Percentiles rank a stretch among this genome's conserved stretches.
Conservation (phyloP, 2,113 vertebrate species). For the Bubo bubo region DNA sequence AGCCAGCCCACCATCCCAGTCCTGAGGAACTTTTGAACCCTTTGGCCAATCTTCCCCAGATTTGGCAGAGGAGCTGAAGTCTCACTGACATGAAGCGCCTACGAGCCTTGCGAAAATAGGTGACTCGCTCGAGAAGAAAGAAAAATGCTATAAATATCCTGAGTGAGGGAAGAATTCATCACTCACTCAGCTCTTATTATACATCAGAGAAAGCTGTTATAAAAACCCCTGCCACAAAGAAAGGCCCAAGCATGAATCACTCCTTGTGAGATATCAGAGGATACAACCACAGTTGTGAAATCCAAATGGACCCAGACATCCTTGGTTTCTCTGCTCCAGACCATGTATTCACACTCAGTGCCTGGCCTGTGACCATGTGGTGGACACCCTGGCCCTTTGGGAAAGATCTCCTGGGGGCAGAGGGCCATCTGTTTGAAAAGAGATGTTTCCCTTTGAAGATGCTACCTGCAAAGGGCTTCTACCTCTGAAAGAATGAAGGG, state of each 20-base stretch:
- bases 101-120: constrained; percentile 12
- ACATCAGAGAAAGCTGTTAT: constrained; percentile 3
- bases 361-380: background rate
- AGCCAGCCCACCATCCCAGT: background rate
- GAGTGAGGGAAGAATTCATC: constrained; percentile 47
- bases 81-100: background rate
- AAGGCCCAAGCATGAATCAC: constrained; percentile 1
- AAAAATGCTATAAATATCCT: constrained; percentile 32
- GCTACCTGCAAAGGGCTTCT: background rate
- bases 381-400: background rate
- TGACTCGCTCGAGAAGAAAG: constrained; percentile 1
- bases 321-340: background rate
- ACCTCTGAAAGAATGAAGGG: background rate
- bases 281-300: rapidly evolving
- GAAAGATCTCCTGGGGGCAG: background rate
- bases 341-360: rapidly evolving
- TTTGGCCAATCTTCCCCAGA: background rate
- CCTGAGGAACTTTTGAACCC: background rate
- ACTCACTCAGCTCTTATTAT: constrained; percentile 12
- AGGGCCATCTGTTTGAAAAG: background rate
- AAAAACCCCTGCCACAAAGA: constrained; percentile 1
- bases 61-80: background rate
- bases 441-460: background rate
- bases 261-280: background rate
- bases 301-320: background rate